These are phyloP conservation scores for Epinotia demarniana DNA, from an alignment of 2,888 invertebrate genomes.

Conservation along the genomic window DNA sequence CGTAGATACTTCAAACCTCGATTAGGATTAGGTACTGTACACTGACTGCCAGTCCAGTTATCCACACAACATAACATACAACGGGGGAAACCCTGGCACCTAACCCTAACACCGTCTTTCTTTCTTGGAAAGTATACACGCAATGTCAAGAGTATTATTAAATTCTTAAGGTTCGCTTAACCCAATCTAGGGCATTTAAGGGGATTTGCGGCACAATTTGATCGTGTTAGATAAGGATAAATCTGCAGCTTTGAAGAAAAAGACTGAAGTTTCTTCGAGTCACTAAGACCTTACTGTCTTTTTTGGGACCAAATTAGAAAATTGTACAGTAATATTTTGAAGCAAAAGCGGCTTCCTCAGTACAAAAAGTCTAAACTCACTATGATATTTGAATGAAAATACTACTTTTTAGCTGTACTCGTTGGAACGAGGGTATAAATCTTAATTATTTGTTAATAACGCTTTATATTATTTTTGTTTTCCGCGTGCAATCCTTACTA, in stretches of 20 bases:
- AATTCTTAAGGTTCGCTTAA: not conserved
- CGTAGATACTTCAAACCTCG: not conserved
- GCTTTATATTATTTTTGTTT: constrained; percentile 7
- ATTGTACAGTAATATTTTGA: not conserved
- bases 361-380: not conserved
- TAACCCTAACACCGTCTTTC: not conserved
- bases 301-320: not conserved
- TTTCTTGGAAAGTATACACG: not conserved
- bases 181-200: constrained; percentile 9
- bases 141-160: not conserved
- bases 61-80: no score
- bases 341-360: not conserved
- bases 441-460: constrained; percentile 10
- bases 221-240: constrained; percentile 2
- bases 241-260: not conserved
- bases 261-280: not conserved
- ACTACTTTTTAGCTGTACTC: not conserved
- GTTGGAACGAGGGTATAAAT: not conserved
- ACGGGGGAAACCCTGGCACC: not conserved
- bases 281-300: not conserved
- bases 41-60: no score
- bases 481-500: constrained; percentile 3
- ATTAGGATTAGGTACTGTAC: not conserved
- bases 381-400: not conserved
- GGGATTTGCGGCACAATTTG: not conserved